phyloP scores from a whole-genome alignment of 2,888 invertebrate species.

The Plusia festucae region DNA sequence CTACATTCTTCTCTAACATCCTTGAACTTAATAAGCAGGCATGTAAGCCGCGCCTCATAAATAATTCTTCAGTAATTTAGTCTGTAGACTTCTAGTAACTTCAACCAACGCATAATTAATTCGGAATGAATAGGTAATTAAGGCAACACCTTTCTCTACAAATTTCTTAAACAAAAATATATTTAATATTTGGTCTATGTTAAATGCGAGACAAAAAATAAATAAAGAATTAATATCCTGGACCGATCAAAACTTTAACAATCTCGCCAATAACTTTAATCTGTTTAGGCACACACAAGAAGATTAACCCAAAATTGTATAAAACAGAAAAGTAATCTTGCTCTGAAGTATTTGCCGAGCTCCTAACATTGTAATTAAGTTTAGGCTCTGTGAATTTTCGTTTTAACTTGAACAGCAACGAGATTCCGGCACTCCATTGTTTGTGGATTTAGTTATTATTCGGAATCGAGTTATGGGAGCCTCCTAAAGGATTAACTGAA shows the following conservation, averaged over 20 bases:
- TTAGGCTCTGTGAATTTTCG: slow-evolving; percentile 68
- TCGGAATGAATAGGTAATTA: neutral
- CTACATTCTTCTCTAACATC: neutral
- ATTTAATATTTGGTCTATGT: neutral
- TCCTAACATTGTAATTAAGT: slow-evolving; percentile 67
- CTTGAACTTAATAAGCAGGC: neutral
- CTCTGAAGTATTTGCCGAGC: slow-evolving; percentile 53
- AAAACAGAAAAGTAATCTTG: slow-evolving; percentile 65
- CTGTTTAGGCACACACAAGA: slow-evolving; percentile 37
- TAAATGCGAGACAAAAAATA: neutral
- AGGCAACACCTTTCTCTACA: neutral
- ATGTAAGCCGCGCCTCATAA: neutral
- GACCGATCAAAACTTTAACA: slow-evolving; percentile 11
- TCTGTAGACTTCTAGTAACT: slow-evolving; percentile 1
- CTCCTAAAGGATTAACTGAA: slow-evolving; percentile 58
- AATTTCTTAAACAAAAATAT: neutral
- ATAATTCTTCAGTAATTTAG: neutral
- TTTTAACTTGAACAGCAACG: slow-evolving; percentile 66
- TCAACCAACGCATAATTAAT: neutral
- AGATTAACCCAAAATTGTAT: slow-evolving; percentile 53
- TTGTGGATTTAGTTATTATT: slow-evolving; percentile 71
- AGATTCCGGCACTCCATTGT: slow-evolving; percentile 67
- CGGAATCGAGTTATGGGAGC: slow-evolving; percentile 66
- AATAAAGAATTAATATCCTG: neutral
- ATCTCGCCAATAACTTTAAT: slow-evolving; percentile 40